These are phyloP conservation scores for Aeoliscus strigatus DNA, from an alignment of 2,797 vertebrate genomes.

Conservation along the genomic window DNA sequence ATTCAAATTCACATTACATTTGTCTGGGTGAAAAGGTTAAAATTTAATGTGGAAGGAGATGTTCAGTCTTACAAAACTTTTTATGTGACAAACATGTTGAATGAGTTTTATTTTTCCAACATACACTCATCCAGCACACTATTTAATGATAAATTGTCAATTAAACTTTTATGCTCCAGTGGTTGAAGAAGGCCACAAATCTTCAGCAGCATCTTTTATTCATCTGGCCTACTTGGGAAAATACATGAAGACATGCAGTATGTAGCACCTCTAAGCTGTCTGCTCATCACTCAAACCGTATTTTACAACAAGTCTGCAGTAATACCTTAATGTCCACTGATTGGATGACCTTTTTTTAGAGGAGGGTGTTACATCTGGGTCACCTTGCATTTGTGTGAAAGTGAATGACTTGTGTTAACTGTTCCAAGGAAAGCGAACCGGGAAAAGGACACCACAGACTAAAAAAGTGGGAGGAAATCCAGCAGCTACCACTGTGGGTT, in stretches of 20 bases:
- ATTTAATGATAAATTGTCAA: constrained; percentile 53
- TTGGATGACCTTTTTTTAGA: constrained; percentile 20
- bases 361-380: constrained; percentile 15
- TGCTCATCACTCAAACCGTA: constrained; percentile 20
- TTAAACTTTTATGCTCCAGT: constrained; percentile 46
- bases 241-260: constrained; percentile 22
- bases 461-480: constrained; percentile 28
- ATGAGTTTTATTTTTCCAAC: constrained; percentile 11
- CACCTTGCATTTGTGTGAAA: constrained; percentile 13
- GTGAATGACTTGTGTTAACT: background rate
- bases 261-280: constrained; percentile 6
- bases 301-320: constrained; percentile 29
- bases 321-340: constrained; percentile 29
- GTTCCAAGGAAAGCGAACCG: too few relatives aligned
- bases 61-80: constrained; percentile 24
- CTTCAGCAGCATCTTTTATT: constrained; percentile 50
- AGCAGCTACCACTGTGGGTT: too few relatives aligned
- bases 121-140: constrained; percentile 21
- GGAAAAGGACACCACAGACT: constrained; percentile 23
- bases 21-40: too few relatives aligned
- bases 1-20: too few relatives aligned
- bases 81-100: constrained; percentile 26
- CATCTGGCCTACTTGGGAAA: constrained; percentile 39
- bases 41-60: too few relatives aligned
- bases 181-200: constrained; percentile 40